Evolutionary conservation across 2,113 vertebrate genomes (phyloP).

Genomic region (Mastomys coucha): DNA sequence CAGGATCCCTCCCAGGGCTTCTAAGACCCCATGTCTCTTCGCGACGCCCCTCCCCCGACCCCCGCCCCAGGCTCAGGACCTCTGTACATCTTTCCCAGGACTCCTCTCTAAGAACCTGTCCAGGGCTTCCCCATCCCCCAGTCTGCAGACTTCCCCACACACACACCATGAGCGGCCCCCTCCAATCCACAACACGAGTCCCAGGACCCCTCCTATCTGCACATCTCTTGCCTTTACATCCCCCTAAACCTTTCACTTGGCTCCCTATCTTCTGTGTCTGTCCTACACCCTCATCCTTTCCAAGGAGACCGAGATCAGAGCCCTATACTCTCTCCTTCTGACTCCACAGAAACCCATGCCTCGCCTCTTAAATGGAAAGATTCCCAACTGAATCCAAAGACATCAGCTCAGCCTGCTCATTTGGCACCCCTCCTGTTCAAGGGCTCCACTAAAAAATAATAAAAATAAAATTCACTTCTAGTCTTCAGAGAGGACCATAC

Average conservation of each 20-base stretch:
- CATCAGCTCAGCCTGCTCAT: background rate
- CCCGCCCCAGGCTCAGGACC: background rate
- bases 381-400: background rate
- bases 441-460: background rate
- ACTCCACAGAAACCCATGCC: background rate
- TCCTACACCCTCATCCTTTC: background rate
- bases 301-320: conserved; percentile 19
- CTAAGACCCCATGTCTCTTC: background rate
- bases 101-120: background rate
- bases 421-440: background rate
- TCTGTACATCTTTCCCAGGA: background rate
- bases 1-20: background rate
- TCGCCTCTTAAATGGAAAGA: background rate
- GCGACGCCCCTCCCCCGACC: no score
- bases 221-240: background rate
- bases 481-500: background rate
- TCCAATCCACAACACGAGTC: background rate
- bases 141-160: background rate
- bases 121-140: background rate
- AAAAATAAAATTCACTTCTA: background rate
- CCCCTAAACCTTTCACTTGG: background rate
- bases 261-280: background rate
- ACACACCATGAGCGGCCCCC: fast-evolving
- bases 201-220: background rate
- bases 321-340: background rate